Conservation (phyloP, 2,888 invertebrate species). For the Brachypterus glaber region DNA sequence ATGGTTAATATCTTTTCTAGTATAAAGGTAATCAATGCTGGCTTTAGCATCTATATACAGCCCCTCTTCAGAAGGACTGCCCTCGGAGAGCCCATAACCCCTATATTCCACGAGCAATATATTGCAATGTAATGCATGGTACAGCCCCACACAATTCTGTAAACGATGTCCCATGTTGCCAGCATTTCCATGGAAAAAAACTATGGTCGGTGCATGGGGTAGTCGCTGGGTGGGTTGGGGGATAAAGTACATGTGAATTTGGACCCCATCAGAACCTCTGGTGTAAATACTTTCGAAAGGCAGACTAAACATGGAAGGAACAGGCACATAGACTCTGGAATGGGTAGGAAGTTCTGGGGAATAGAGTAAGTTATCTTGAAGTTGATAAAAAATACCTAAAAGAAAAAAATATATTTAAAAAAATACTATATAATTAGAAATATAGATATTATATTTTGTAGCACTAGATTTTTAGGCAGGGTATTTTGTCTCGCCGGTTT, state of each 20-base stretch:
- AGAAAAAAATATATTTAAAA: conserved; percentile 18
- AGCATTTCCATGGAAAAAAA: conserved; percentile 94
- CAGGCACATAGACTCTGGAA: conserved; percentile 78
- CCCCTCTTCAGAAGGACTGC: conserved; percentile 78
- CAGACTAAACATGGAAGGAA: conserved; percentile 75
- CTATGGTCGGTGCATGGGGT: conserved; percentile 66
- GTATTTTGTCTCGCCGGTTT: too few relatives aligned
- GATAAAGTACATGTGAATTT: conserved; percentile 74
- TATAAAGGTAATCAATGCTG: conserved; percentile 73
- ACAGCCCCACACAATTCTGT: conserved; percentile 80
- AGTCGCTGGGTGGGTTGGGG: conserved; percentile 60
- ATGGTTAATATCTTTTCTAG: conserved; percentile 74
- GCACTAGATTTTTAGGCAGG: too few relatives aligned
- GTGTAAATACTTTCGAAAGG: conserved; percentile 78
- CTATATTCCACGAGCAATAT: conserved; percentile 89
- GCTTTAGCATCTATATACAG: conserved; percentile 80
- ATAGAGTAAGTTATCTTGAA: conserved; percentile 77
- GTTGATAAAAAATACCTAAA: conserved; percentile 72
- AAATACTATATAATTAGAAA: too few relatives aligned
- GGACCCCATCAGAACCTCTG: conserved; percentile 64
- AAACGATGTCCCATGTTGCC: conserved; percentile 93
- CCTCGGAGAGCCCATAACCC: conserved; percentile 88
- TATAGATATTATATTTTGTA: too few relatives aligned
- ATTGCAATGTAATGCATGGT: conserved; percentile 73
- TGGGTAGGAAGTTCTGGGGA: conserved; percentile 85